A percentile compares a stretch with the other conserved stretches of the same genome.
phyloP scores from a whole-genome alignment of 2,113 vertebrate species.

The Perca schrenkii region DNA sequence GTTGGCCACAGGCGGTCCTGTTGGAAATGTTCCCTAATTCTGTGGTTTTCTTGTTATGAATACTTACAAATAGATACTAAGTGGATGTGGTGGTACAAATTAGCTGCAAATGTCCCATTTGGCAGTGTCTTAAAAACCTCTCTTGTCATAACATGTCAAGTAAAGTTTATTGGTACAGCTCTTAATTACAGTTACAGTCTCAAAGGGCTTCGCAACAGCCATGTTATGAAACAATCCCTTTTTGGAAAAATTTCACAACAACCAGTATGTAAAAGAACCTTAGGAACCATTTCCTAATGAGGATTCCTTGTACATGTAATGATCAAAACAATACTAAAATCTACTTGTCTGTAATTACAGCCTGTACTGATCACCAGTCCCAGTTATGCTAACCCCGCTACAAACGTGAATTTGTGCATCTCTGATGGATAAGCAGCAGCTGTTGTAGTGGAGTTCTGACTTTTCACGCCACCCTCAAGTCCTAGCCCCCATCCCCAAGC shows the following conservation, averaged over 20 bases:
- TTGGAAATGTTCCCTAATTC: conserved; percentile 66
- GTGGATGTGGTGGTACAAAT: conserved; percentile 1
- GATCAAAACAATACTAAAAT: conserved; percentile 1
- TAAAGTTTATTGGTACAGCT: not conserved
- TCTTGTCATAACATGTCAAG: conserved; percentile 5
- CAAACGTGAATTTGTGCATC: conserved; percentile 51
- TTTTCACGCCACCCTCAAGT: conserved; percentile 36
- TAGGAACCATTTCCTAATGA: not conserved
- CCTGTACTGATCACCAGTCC: conserved; percentile 2
- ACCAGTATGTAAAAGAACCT: not conserved
- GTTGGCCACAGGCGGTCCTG: conserved; percentile 72
- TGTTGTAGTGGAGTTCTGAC: conserved; percentile 58
- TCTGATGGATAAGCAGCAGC: conserved; percentile 83
- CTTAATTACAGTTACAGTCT: not conserved
- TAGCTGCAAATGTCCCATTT: conserved; percentile 4
- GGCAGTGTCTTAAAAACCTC: conserved; percentile 14
- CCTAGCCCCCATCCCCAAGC: not conserved
- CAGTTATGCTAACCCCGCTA: conserved; percentile 17
- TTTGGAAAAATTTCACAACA: not conserved
- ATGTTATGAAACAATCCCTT: not conserved
- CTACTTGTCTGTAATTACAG: conserved; percentile 18
- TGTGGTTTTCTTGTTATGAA: conserved; percentile 42
- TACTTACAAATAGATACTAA: conserved; percentile 23
- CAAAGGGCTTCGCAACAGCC: not conserved
- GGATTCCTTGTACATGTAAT: not conserved